Base-by-base conservation (phyloP, 2,797 vertebrate species). In the Pogoniulus pusillus region DNA sequence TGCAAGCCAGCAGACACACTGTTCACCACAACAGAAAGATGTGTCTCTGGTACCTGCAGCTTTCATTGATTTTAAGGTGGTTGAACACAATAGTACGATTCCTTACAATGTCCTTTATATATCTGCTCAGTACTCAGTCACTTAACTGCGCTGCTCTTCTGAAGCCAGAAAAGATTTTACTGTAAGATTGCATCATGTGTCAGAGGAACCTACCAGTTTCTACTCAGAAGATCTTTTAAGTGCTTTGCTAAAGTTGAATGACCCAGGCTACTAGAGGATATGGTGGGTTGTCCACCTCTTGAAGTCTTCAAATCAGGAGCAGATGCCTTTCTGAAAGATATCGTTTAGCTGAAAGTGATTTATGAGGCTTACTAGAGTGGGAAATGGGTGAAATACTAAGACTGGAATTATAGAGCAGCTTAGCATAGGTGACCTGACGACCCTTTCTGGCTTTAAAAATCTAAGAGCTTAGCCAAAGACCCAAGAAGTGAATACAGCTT, bases 371-470 rank as follows among this genome's bases (percentile, higher is more conserved):
- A n/a, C 58, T 82, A 27, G 27, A 69, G 51, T 70, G 69, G 68
- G 54, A 92, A 95, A 90, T 16, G n/a, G 49, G 51, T 65, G 65
- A 92, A 94, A 93, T 77, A 45, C 54, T 77, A 69, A 32, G 45
- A 49, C 19, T 53, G 63, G 72, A 93, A 90, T 87, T 81, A 89
- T 13, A 80, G 20, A 77, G 19, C 30, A 12, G 7, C 39, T 96
- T 81, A 75, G 26, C 53, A 45, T 71, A 85, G 30, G 76, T 63
- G 59, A 91, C 78, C 88, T 53, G 76, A 69, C 86, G 62, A 91
- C 65, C 37, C 8, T 8, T 74, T 54, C 16, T 51, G 59, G 73
- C 39, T 92, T 94, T 91, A 93, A 91, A 94, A 95, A 45, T 49
- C 65, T 82, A 70, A 93, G 16, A 64, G 20, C n/a, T 85, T 78